Evolutionary conservation across 2,113 vertebrate genomes (phyloP).

Genomic region (Plotosus lineatus): DNA sequence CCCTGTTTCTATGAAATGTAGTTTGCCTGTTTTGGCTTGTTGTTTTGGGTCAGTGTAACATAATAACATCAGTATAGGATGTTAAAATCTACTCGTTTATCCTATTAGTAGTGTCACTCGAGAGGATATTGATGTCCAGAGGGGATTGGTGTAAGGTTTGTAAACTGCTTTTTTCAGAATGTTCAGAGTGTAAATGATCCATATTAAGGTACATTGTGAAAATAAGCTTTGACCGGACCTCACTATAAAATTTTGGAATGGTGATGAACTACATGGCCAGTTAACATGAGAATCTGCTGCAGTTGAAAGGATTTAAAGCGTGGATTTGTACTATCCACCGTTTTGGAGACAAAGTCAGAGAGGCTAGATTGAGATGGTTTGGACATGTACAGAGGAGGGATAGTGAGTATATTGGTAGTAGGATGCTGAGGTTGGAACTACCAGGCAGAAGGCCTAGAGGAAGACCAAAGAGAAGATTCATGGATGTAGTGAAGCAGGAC

Average conservation of each 20-base stretch:
- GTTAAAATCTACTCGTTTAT: neutral
- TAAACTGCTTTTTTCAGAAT: neutral
- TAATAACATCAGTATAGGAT: neutral
- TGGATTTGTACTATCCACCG: neutral
- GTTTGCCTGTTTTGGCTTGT: neutral
- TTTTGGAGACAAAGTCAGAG: no score
- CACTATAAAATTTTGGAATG: no score
- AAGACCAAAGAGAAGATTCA: no score
- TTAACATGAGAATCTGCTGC: neutral
- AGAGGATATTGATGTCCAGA: neutral
- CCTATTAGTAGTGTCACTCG: neutral
- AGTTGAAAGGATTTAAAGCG: neutral
- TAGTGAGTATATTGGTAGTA: no score
- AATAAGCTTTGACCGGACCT: no score
- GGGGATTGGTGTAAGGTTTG: neutral
- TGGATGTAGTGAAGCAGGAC: no score
- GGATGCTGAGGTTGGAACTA: no score
- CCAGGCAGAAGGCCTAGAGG: no score
- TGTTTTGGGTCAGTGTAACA: neutral
- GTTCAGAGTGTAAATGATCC: neutral
- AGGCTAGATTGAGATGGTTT: no score
- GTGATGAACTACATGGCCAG: neutral
- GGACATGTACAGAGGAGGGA: no score
- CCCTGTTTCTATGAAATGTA: slow-evolving; percentile 3
- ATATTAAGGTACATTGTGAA: neutral